Conservation (phyloP, 2,113 vertebrate genomes). For the Psilopsiagon aymara region DNA sequence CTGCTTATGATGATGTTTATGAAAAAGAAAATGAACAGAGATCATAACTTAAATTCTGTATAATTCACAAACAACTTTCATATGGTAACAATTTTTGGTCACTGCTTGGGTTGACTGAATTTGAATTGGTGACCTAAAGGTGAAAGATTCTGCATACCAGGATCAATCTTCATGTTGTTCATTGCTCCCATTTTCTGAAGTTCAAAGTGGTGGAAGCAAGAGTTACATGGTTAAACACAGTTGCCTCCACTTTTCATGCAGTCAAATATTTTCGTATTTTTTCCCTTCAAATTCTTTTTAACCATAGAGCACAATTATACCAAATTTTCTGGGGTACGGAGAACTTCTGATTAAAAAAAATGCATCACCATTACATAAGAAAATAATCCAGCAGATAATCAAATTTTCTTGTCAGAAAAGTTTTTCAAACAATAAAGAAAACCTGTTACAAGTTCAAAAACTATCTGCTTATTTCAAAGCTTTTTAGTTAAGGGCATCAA, state of each 20-base stretch:
- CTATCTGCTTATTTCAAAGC: background rate
- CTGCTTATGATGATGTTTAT: constrained; percentile 37
- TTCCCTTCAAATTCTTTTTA: background rate
- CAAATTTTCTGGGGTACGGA: background rate
- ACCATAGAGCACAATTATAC: background rate
- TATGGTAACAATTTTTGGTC: constrained; percentile 49
- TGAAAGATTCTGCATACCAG: constrained; percentile 33
- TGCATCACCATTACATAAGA: background rate
- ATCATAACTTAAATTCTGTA: constrained; percentile 45
- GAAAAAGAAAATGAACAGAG: constrained; percentile 45
- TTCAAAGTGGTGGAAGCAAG: background rate
- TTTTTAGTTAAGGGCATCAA: background rate
- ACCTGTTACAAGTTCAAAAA: background rate
- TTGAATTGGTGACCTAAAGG: constrained; percentile 41
- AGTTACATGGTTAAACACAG: background rate
- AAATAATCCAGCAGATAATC: background rate
- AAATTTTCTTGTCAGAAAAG: background rate
- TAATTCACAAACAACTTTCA: constrained; percentile 38
- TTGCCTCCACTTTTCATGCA: background rate
- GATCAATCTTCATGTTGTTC: background rate
- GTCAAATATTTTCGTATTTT: background rate
- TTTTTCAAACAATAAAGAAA: background rate
- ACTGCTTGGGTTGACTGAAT: constrained; percentile 6
- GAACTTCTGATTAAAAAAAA: background rate
- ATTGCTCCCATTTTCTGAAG: background rate